These are phyloP conservation scores for Merops nubicus DNA, from an alignment of 2,113 vertebrate genomes.

Conservation along the genomic window DNA sequence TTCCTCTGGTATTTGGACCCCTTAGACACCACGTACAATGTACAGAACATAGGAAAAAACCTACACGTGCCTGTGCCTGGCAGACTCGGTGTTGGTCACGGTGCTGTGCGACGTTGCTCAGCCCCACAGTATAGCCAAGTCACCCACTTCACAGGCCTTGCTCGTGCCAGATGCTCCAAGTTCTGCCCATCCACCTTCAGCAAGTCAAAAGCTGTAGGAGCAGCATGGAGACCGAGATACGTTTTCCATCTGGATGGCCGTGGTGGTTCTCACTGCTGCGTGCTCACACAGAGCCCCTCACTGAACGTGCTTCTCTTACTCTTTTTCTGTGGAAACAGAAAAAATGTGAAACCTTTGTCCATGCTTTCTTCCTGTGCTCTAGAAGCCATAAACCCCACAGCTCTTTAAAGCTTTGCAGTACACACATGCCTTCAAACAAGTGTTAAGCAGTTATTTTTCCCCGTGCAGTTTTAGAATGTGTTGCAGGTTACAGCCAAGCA, in stretches of 20 bases:
- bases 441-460: conserved; percentile 45
- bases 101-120: conserved; percentile 30
- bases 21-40: conserved; percentile 34
- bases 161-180: conserved; percentile 42
- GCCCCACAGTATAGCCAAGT: background rate
- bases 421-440: background rate
- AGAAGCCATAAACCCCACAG: background rate
- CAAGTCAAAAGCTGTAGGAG: conserved; percentile 1
- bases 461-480: conserved; percentile 16
- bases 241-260: conserved; percentile 24
- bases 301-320: background rate
- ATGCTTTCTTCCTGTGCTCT: background rate
- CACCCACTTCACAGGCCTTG: background rate
- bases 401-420: conserved; percentile 5
- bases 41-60: conserved; percentile 49
- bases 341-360: background rate
- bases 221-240: background rate
- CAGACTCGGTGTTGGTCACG: background rate
- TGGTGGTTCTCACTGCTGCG: background rate
- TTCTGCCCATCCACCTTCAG: conserved; percentile 56
- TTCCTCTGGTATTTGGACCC: conserved; percentile 59
- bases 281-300: background rate
- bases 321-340: background rate
- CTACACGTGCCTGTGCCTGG: background rate
- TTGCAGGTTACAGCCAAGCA: background rate